Percentiles rank a stretch among this genome's conserved stretches.
phyloP scores from a whole-genome alignment of 2,888 invertebrate species.

The Prosopocoilus inquinatus region DNA sequence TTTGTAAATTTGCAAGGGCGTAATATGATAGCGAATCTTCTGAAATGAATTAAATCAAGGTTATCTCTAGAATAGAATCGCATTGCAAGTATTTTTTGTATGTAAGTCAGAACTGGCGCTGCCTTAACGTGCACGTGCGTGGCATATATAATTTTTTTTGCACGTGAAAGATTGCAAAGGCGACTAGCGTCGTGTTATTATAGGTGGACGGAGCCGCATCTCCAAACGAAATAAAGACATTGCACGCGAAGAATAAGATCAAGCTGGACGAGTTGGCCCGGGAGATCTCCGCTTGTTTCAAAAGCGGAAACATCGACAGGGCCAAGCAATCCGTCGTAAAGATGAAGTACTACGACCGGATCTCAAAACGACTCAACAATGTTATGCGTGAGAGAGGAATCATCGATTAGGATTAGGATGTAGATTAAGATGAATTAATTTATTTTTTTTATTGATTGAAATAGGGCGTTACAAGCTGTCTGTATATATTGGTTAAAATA shows the following conservation, averaged over 20 bases:
- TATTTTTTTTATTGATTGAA: no score
- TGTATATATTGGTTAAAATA: not conserved
- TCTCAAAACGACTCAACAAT: conserved; percentile 73
- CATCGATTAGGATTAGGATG: conserved; percentile 43
- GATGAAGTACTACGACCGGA: conserved; percentile 84
- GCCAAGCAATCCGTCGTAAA: conserved; percentile 68
- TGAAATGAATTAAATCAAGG: no score
- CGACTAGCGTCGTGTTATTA: not conserved
- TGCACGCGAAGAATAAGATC: conserved; percentile 49
- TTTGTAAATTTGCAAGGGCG: no score
- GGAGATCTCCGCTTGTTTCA: conserved; percentile 65
- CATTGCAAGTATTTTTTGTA: no score
- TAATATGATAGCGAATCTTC: no score
- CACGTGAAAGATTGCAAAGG: conserved; percentile 27
- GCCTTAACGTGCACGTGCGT: no score
- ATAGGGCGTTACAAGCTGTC: not conserved
- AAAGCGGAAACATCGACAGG: conserved; percentile 58
- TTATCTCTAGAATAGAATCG: no score
- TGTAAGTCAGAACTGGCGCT: no score
- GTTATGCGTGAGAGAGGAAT: conserved; percentile 60
- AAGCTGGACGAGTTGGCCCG: conserved; percentile 56
- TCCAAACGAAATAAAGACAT: conserved; percentile 8
- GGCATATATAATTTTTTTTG: no score
- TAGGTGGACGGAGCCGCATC: conserved; percentile 16
- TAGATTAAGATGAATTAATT: no score